Conservation (phyloP, 2,888 invertebrate genomes). For the Diaprepes abbreviatus region DNA sequence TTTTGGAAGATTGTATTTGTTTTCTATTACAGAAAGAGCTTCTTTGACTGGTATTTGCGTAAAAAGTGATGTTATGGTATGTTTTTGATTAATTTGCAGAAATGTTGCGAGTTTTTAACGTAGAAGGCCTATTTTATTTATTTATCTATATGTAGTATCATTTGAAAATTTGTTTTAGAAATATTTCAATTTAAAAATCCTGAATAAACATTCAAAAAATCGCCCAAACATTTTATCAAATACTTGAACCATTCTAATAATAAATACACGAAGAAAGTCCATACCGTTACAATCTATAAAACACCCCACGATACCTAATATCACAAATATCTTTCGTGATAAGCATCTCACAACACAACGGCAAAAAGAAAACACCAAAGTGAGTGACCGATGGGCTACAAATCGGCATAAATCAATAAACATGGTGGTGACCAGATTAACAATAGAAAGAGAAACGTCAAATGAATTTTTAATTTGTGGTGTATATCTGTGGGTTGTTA, state of each 20-base stretch:
- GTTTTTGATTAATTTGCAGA: too few species aligned
- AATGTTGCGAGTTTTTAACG: too few species aligned
- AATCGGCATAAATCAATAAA: slow-evolving; percentile 16
- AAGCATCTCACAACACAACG: background rate
- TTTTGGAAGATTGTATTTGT: too few species aligned
- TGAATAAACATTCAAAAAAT: too few species aligned
- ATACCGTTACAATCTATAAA: slow-evolving; percentile 17
- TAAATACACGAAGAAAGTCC: background rate
- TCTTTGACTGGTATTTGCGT: too few species aligned
- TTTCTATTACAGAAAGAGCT: too few species aligned
- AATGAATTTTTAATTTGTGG: slow-evolving; percentile 23
- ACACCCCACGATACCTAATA: slow-evolving; percentile 10
- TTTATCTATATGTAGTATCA: background rate
- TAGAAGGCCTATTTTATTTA: too few species aligned
- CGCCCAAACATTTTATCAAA: too few species aligned
- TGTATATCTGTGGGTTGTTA: background rate
- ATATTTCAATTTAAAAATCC: too few species aligned
- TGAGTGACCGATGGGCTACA: background rate
- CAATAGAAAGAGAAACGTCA: slow-evolving; percentile 14
- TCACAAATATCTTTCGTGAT: slow-evolving; percentile 11
- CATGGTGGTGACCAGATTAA: slow-evolving; percentile 1
- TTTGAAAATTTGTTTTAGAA: too few species aligned
- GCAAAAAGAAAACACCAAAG: background rate
- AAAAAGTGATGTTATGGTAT: too few species aligned
- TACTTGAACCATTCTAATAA: background rate